Evolutionary conservation across 2,888 invertebrate genomes (phyloP).

Genomic region (Hartigia nigra): DNA sequence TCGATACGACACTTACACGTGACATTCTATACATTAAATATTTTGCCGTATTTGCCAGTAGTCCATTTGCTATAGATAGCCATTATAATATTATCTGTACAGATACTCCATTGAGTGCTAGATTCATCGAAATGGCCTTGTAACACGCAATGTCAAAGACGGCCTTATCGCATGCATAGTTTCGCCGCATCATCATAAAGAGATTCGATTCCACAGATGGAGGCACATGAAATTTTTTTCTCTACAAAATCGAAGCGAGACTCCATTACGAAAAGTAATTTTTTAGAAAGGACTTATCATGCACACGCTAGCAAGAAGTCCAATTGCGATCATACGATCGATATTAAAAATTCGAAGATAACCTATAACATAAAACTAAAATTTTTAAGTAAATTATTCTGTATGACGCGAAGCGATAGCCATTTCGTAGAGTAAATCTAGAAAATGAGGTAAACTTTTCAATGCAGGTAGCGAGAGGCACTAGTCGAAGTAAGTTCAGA

Average conservation of each 20-base stretch:
- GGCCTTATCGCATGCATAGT: slow-evolving; percentile 28
- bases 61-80: neutral
- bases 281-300: neutral
- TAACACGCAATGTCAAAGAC: slow-evolving; percentile 34
- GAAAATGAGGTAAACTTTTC: too few species aligned
- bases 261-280: neutral
- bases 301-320: neutral
- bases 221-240: neutral
- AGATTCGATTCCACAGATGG: neutral
- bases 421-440: neutral
- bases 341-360: neutral
- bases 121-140: slow-evolving; percentile 25
- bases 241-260: neutral
- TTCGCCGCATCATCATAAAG: neutral
- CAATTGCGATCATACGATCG: neutral
- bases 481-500: neutral
- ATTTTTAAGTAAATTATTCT: neutral
- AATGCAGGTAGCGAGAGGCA: too few species aligned
- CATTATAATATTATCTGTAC: neutral
- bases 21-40: neutral
- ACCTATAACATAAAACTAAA: neutral
- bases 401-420: neutral
- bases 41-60: neutral
- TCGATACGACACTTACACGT: neutral
- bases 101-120: neutral